These are phyloP conservation scores for Malacoctenus gilli DNA, from an alignment of 2,797 vertebrate genomes.

Conservation along the genomic window DNA sequence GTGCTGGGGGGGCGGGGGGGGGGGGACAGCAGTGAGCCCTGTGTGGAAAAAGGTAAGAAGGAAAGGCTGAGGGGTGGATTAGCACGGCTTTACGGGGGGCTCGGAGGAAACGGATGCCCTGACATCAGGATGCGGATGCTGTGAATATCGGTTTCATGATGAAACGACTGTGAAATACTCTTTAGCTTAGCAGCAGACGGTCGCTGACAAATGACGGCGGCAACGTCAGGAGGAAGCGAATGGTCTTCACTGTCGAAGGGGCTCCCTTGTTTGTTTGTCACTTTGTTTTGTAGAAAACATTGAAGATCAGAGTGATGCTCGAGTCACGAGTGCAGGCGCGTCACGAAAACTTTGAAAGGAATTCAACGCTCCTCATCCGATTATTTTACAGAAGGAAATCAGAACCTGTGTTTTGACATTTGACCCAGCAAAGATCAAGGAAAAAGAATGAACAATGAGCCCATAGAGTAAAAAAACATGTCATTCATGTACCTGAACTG, in stretches of 20 bases:
- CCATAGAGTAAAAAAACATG: too few species aligned
- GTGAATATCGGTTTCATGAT: not conserved
- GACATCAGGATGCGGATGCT: constrained; percentile 12
- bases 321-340: too few species aligned
- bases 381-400: too few species aligned
- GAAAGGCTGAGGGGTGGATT: not conserved
- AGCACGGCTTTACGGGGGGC: constrained; percentile 1
- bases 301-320: too few species aligned
- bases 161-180: constrained; percentile 1
- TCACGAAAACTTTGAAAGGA: too few species aligned
- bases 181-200: not conserved
- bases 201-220: not conserved
- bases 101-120: constrained; percentile 10
- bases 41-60: constrained; percentile 83
- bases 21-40: constrained; percentile 69
- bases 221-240: not conserved
- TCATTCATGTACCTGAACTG: too few species aligned
- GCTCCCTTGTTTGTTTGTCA: too few species aligned
- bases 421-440: too few species aligned
- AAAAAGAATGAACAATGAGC: too few species aligned
- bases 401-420: too few species aligned
- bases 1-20: constrained; percentile 82
- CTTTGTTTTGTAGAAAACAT: too few species aligned
- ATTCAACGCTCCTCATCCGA: too few species aligned
- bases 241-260: not conserved